A percentile compares a stretch with the other conserved stretches of the same genome.
Evolutionary conservation across 1,140 invertebrate genomes (phyloP).

Genomic region (Drosophila ambigua): DNA sequence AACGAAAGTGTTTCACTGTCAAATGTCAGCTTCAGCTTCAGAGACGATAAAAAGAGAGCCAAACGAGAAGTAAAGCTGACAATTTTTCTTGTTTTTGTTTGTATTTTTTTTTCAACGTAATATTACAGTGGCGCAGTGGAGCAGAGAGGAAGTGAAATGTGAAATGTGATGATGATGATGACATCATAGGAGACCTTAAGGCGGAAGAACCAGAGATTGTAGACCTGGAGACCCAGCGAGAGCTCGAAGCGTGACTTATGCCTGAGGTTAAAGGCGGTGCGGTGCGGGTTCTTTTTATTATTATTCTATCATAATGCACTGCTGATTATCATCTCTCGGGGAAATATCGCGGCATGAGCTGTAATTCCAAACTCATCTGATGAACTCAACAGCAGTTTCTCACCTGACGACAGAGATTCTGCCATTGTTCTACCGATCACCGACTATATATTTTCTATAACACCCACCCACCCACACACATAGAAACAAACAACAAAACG

Average conservation of each 20-base stretch:
- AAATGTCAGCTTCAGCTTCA: slow-evolving; percentile 52
- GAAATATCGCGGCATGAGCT: not conserved
- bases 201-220: not conserved
- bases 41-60: slow-evolving; percentile 31
- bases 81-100: slow-evolving; percentile 1
- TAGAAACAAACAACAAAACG: slow-evolving; percentile 14
- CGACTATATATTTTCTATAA: not conserved
- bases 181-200: slow-evolving; percentile 43
- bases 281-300: not conserved
- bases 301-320: slow-evolving; percentile 23
- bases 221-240: slow-evolving; percentile 10
- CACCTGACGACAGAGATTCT: slow-evolving; percentile 7
- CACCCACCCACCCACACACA: slow-evolving; percentile 21
- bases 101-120: no score
- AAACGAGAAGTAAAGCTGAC: slow-evolving; percentile 15
- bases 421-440: slow-evolving; percentile 22
- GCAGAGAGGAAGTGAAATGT: slow-evolving; percentile 40
- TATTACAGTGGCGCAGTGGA: not conserved
- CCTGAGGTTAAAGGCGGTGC: slow-evolving; percentile 7
- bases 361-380: slow-evolving; percentile 7
- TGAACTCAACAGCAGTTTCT: not conserved
- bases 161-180: slow-evolving; percentile 40
- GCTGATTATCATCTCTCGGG: not conserved
- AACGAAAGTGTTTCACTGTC: slow-evolving; percentile 70
- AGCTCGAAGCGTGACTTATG: slow-evolving; percentile 20